Base-by-base conservation (phyloP, 1,140 invertebrate genomes). In the Pissodes strobi region DNA sequence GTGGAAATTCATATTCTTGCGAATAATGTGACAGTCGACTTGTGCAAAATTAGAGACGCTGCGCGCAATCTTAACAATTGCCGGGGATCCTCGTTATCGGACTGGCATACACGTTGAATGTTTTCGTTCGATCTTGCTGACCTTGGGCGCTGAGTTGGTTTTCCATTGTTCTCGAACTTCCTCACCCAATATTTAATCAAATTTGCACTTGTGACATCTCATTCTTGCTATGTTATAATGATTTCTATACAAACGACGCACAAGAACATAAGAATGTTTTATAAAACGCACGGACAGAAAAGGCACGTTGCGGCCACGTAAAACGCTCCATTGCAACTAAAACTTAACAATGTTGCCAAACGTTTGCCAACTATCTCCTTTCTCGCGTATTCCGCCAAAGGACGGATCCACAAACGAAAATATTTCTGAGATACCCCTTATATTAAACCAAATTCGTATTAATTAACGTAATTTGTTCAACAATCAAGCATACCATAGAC, bases 291-390 rank as follows among this genome's bases (percentile, higher is more conserved):
- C 30, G n/a, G n/a, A n/a, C n/a, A n/a, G n/a, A n/a, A 34, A 34
- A 34, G n/a, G 30, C 30, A 34, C 30, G 30, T n/a, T 34, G 30
- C 30, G n/a, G n/a, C n/a, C n/a, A n/a, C n/a, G n/a, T n/a, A 34
- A 34, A 8, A 8, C 6, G 30, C 30, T 34, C 30, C 30, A 34
- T 34, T 34, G 30, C 60, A 53, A 56, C 49, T 63, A 56, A 19
- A 17, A 37, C 37, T 2, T 13, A 18, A n/a, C 18, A n/a, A 8
- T 6, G 6, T 45, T 8, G 13, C 13, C 8, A 15, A 8, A 45
- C 41, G 15, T 45, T n/a, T n/a, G n/a, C n/a, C n/a, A n/a, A n/a
- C n/a, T n/a, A n/a, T n/a, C n/a, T n/a, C n/a, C n/a, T n/a, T n/a
- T n/a, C n/a, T n/a, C n/a, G 41, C n/a, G 30, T 34, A 34, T 34